Evolutionary conservation across 2,113 vertebrate genomes (phyloP).

Genomic region (Daboia siamensis): DNA sequence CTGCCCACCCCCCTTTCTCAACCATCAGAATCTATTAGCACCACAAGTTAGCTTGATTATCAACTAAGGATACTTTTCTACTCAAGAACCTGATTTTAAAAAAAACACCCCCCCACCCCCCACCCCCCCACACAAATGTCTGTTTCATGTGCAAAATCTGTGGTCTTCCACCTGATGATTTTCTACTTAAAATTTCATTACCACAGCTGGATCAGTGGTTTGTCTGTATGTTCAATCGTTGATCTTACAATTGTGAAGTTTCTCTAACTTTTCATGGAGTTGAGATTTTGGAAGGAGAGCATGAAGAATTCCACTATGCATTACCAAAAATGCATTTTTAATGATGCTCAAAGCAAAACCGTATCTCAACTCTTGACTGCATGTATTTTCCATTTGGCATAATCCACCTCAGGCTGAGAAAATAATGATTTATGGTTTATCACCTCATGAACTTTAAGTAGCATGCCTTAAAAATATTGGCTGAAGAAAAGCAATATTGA

Average conservation of each 20-base stretch:
- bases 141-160: conserved; percentile 49
- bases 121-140: conserved; percentile 35
- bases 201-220: conserved; percentile 8
- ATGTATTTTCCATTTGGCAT: conserved; percentile 13
- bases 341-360: not conserved
- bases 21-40: conserved; percentile 75
- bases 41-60: conserved; percentile 72
- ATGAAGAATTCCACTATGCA: not conserved
- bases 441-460: not conserved
- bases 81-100: conserved; percentile 57
- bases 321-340: not conserved
- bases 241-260: conserved; percentile 21
- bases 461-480: not conserved
- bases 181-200: conserved; percentile 43
- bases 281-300: not conserved
- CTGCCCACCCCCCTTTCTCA: conserved; percentile 63
- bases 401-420: not conserved
- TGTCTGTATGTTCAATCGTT: not conserved
- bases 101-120: not conserved
- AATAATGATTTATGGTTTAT: not conserved
- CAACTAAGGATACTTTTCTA: conserved; percentile 67
- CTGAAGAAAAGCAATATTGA: not conserved
- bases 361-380: conserved; percentile 7
- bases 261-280: conserved; percentile 1
- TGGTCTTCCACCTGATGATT: conserved; percentile 53